Evolutionary conservation across 2,797 vertebrate genomes (phyloP).

Genomic region (Phrynocephalus forsythii): DNA sequence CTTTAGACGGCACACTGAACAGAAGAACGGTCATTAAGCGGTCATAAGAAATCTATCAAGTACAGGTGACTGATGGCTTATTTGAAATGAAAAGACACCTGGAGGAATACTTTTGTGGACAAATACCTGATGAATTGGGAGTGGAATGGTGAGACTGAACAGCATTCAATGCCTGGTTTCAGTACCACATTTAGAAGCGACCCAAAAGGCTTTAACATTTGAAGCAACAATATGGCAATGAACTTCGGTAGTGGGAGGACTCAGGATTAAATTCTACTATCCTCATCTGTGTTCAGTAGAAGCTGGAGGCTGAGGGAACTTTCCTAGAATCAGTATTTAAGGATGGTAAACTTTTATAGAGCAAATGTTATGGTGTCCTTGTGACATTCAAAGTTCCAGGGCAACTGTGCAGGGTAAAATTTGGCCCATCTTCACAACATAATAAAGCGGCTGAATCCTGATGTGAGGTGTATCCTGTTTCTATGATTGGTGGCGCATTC

Average conservation of each 20-base stretch:
- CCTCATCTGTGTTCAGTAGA: too few species aligned
- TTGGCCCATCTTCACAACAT: too few species aligned
- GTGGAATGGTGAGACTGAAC: background rate
- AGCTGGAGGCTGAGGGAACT: too few species aligned
- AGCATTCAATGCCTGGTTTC: background rate
- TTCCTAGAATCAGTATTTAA: too few species aligned
- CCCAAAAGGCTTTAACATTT: background rate
- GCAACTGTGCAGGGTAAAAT: too few species aligned
- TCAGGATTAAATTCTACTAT: too few species aligned
- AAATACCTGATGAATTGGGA: background rate
- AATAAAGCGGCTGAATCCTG: too few species aligned
- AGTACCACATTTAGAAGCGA: background rate
- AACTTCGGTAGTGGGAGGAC: background rate
- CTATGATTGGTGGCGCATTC: too few species aligned
- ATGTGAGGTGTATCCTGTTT: too few species aligned
- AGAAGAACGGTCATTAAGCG: conserved; percentile 16
- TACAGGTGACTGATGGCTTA: background rate
- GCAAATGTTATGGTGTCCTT: too few species aligned
- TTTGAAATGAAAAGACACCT: background rate
- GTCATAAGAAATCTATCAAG: background rate
- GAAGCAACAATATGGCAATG: background rate
- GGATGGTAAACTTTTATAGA: too few species aligned
- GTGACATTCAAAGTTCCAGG: too few species aligned
- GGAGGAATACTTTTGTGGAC: background rate
- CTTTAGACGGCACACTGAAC: conserved; percentile 60